phyloP scores from a whole-genome alignment of 2,797 vertebrate genomes.

The Streptopelia turtur region DNA sequence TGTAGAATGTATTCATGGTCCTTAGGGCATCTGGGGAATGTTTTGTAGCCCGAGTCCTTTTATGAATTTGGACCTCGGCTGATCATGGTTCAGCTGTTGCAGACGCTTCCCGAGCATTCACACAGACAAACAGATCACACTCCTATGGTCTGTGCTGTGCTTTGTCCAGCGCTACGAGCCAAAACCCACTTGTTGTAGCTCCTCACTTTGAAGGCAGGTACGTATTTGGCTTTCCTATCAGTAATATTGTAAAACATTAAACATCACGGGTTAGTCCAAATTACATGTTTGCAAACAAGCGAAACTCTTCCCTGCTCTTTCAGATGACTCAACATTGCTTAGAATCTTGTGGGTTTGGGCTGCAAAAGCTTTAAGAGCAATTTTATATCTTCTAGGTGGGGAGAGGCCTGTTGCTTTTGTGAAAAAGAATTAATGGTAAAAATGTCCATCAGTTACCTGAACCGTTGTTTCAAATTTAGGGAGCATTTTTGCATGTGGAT shows the following conservation, averaged over 20 bases:
- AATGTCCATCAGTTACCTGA: conserved; percentile 58
- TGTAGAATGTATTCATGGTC: too few species aligned
- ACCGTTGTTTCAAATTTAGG: conserved; percentile 69
- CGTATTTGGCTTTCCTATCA: neutral
- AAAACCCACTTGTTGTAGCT: neutral
- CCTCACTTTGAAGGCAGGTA: neutral
- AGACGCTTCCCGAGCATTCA: too few species aligned
- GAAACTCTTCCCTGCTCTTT: neutral
- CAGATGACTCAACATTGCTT: neutral
- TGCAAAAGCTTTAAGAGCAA: neutral
- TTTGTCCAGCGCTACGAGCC: neutral
- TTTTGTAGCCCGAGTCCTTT: too few species aligned
- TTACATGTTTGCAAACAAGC: neutral
- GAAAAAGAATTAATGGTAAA: neutral
- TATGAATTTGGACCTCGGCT: too few species aligned
- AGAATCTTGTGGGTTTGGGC: neutral
- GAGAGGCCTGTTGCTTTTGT: neutral
- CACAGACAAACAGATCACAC: neutral
- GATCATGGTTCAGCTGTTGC: too few species aligned
- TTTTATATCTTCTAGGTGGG: neutral
- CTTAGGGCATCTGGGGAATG: too few species aligned
- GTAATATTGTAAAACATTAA: neutral
- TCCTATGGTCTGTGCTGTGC: neutral
- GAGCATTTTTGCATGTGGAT: conserved; percentile 67
- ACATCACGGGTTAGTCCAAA: neutral